phyloP scores from a whole-genome alignment of 2,113 vertebrate species.

The Sapayoa aenigma region DNA sequence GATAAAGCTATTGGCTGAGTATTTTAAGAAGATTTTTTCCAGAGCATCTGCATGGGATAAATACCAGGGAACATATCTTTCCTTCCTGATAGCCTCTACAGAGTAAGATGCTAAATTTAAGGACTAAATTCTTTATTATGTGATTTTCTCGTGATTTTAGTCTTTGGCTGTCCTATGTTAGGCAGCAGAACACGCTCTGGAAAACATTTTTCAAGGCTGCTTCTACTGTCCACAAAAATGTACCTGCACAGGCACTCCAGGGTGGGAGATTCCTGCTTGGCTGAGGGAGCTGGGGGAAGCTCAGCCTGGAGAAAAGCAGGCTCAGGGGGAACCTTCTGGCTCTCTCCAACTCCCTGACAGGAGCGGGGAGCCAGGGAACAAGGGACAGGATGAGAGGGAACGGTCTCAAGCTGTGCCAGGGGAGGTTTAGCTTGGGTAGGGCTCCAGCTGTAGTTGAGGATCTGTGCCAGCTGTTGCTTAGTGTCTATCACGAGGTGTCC shows the following conservation, averaged over 20 bases:
- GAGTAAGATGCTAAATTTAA: conserved; percentile 21
- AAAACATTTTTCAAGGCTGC: neutral
- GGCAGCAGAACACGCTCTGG: neutral
- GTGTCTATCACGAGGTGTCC: accelerated
- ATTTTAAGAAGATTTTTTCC: neutral
- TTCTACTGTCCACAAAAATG: neutral
- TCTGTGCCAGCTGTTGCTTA: accelerated
- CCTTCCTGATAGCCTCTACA: neutral
- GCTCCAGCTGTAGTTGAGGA: accelerated
- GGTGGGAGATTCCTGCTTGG: neutral
- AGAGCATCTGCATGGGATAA: neutral
- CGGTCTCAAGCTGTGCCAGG: accelerated
- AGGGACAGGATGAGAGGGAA: neutral
- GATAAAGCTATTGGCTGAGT: no score
- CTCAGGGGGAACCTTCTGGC: neutral
- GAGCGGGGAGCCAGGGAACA: neutral
- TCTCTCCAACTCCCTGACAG: neutral
- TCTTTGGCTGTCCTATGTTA: conserved; percentile 30
- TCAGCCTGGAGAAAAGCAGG: neutral
- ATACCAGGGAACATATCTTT: neutral
- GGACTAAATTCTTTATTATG: conserved; percentile 46
- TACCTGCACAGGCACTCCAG: neutral
- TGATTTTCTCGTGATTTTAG: conserved; percentile 38
- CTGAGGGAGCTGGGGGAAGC: neutral
- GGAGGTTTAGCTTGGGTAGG: neutral